These are phyloP conservation scores for Whitmania pigra DNA, from an alignment of 1,140 invertebrate species.

Conservation along the genomic window DNA sequence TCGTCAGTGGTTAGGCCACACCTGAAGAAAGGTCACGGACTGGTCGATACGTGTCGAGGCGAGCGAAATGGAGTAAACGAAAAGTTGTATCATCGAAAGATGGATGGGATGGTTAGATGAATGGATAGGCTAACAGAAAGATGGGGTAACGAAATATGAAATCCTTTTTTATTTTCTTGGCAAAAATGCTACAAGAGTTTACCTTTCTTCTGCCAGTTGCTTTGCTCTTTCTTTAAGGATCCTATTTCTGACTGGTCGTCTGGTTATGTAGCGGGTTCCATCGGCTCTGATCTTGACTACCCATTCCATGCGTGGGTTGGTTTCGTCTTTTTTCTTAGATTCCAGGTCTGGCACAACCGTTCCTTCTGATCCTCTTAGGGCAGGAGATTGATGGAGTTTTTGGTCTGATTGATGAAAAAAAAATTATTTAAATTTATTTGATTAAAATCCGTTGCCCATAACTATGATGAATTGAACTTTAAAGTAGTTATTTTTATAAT, in stretches of 20 bases:
- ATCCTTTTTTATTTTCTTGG: neutral
- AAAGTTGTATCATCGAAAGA: neutral
- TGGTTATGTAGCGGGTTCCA: constrained; percentile 63
- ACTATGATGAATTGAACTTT: too few species aligned
- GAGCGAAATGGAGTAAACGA: neutral
- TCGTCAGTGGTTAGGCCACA: constrained; percentile 66
- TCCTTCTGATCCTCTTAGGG: neutral
- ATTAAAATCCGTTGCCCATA: too few species aligned
- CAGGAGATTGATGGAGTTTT: neutral
- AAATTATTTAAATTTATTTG: too few species aligned
- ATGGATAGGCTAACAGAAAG: neutral
- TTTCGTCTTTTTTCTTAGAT: neutral
- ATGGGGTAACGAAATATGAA: neutral
- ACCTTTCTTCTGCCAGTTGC: constrained; percentile 55
- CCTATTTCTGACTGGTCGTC: constrained; percentile 56
- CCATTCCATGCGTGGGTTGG: constrained; percentile 53
- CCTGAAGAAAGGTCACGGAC: neutral
- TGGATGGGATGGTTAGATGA: too few species aligned
- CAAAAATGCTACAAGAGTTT: too few species aligned
- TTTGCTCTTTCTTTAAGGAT: constrained; percentile 57
- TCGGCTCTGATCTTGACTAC: constrained; percentile 66
- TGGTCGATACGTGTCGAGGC: neutral
- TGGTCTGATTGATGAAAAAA: too few species aligned
- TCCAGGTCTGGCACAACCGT: neutral
- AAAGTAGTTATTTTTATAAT: too few species aligned